Evolutionary conservation across 2,113 vertebrate genomes (phyloP).

Genomic region (Sebastes schlegelii): DNA sequence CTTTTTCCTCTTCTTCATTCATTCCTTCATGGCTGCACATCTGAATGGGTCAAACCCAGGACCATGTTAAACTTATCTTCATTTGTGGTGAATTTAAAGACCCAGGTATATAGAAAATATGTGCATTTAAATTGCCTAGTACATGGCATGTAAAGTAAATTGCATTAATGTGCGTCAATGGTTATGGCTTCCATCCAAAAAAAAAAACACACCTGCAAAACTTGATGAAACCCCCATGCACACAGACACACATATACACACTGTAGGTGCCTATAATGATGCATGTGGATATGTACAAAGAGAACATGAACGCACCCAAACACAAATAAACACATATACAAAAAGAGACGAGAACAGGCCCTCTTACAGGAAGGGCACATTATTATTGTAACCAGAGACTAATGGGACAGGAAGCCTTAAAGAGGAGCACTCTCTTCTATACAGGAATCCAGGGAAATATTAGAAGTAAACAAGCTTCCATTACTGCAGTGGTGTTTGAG

Average conservation of each 20-base stretch:
- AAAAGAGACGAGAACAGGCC: conserved; percentile 1
- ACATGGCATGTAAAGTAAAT: neutral
- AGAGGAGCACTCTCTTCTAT: conserved; percentile 45
- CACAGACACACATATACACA: neutral
- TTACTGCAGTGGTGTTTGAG: neutral
- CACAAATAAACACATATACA: conserved; percentile 21
- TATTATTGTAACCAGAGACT: conserved; percentile 47
- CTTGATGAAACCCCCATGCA: conserved; percentile 24
- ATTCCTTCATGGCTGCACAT: neutral
- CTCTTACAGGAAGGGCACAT: conserved; percentile 1
- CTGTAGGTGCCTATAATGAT: neutral
- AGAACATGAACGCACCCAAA: neutral
- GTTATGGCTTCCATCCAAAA: conserved; percentile 18
- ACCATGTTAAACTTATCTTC: neutral
- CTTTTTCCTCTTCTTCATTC: conserved; percentile 8
- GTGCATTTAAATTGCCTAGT: neutral
- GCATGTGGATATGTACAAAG: neutral
- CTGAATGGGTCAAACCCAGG: neutral
- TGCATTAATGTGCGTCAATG: neutral
- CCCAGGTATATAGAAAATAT: neutral
- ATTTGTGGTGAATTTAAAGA: conserved; percentile 4
- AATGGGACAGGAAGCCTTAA: conserved; percentile 47
- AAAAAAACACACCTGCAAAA: conserved; percentile 18
- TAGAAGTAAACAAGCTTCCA: neutral
- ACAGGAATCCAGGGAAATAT: neutral